Base-by-base conservation (phyloP, 2,797 vertebrate species). In the Dendrocincla fuliginosa region DNA sequence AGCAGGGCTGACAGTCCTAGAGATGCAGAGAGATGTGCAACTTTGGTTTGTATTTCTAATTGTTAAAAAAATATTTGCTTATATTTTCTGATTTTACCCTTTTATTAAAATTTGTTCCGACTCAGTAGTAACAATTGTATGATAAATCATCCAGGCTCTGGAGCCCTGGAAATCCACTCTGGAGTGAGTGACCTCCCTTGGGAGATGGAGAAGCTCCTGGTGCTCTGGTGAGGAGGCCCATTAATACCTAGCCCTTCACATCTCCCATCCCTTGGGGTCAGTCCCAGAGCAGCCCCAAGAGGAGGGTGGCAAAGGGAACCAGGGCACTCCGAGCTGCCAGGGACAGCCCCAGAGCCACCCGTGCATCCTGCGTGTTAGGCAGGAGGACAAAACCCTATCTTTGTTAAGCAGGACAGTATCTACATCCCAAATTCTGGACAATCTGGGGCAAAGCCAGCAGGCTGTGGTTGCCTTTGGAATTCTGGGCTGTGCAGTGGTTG, bases 321-420 rank as follows among this genome's bases (percentile, higher is more conserved):
- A 10, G 71, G 22, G 10, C 16, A 41, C 4, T 64, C 42, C 3
- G 5, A 7, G n/a, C 2, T 42, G 41, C 41, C 44, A 13, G 49
- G 46, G 27, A 5, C 37, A 30, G 57, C 35, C 16, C n/a, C 2
- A 2, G 35, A 14, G 17, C 3, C 24, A 11, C 4, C 27, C 0
- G 9, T 4, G 16, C 10, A 2, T 13, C 1, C 0, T 0, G 0
- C 0, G 1, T 16, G 1, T 37, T 65, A 24, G 23, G n/a, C 24
- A 16, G 23, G 19, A 41, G 25, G 19, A 41, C 41, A 5, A 33
- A 19, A 25, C 24, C 6, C 1, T n/a, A 13, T 32, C n/a, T 56
- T 67, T 67, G 22, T 46, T 52, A 18, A 73, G 30, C 19, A 2
- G 9, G 24, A 6, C 6, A 3, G 24, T 5, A 16, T 12, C 30